phyloP scores from a whole-genome alignment of 1,140 invertebrate species.

The Meloidogyne hapla region DNA sequence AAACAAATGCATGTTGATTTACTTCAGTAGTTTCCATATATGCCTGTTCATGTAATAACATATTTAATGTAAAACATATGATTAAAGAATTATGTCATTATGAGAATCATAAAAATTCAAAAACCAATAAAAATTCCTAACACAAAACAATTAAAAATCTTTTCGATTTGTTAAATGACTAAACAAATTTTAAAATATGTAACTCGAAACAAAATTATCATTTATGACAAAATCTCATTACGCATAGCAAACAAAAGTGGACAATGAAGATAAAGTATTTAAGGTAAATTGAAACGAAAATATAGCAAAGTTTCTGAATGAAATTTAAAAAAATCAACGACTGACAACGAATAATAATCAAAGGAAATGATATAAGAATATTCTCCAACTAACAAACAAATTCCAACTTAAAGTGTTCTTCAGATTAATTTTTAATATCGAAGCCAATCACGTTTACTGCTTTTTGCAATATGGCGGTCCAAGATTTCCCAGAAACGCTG shows the following conservation, averaged over 20 bases:
- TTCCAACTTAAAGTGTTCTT: neutral
- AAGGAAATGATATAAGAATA: no score
- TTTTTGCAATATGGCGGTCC: conserved; percentile 88
- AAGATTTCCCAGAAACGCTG: conserved; percentile 95
- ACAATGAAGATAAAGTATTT: neutral
- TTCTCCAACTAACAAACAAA: neutral
- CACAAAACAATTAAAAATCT: no score
- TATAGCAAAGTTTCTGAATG: neutral
- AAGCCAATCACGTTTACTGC: conserved; percentile 68
- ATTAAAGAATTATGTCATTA: neutral
- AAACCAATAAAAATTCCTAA: neutral
- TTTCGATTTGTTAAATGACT: no score
- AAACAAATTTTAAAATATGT: neutral
- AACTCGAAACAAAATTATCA: neutral
- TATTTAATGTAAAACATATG: neutral
- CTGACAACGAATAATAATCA: neutral
- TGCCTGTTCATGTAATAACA: no score
- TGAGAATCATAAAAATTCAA: neutral
- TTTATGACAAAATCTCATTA: neutral
- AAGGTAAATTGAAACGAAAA: neutral
- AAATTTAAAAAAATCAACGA: no score
- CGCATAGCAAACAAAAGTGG: no score
- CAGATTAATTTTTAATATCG: neutral
- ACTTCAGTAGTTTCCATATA: neutral
- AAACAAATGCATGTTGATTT: neutral